Base-by-base conservation (phyloP, 1,140 invertebrate species). In the Zaprionus camerounensis region DNA sequence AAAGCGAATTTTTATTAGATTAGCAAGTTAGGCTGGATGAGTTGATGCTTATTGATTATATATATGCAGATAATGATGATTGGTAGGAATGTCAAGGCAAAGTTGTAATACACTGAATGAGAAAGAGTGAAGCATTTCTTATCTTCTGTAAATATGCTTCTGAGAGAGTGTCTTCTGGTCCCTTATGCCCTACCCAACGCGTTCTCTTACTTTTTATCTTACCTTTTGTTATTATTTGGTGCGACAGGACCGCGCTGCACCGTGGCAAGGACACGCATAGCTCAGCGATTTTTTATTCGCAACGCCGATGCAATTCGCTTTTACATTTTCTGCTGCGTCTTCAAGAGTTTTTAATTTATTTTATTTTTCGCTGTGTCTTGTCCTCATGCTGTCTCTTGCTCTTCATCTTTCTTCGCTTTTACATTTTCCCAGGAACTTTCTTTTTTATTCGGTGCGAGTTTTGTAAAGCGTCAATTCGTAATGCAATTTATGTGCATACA, bases 401-500 rank as follows among this genome's bases (percentile, higher is more conserved):
- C 53, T 34, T n/a, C 31, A 38, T 20, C 31, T 61, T 69, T 61
- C n/a, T 20, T 12, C 20, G n/a, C 17, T 31, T 38, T 38, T 34
- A 11, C 44, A 44, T 44, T 20, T 31, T 62, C 5, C 26, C 26
- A 3, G 12, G 46, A 49, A 20, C 20, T 31, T 41, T 55, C 28
- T 17, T 53, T 51, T 36, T 41, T 71, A 57, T 65, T 58, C 1
- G 22, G n/a, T 6, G 38, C 3, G 20, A 7, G 34, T 28, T 53
- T 38, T 51, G 46, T 58, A 53, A 61, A 73, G 56, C 63, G 63
- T 76, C 77, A 79, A 76, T 76, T 72, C 74, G 65, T 73, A 61
- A 72, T 79, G 74, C 67, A 79, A 79, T 76, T 76, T 79, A 79
- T 79, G 76, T 79, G 76, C 77, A 79, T 79, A 77, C 74, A 79